Evolutionary conservation across 2,113 vertebrate genomes (phyloP), one percentile per base, ranked within the genome.

Genomic region (Brachypodius melanocephalos): DNA sequence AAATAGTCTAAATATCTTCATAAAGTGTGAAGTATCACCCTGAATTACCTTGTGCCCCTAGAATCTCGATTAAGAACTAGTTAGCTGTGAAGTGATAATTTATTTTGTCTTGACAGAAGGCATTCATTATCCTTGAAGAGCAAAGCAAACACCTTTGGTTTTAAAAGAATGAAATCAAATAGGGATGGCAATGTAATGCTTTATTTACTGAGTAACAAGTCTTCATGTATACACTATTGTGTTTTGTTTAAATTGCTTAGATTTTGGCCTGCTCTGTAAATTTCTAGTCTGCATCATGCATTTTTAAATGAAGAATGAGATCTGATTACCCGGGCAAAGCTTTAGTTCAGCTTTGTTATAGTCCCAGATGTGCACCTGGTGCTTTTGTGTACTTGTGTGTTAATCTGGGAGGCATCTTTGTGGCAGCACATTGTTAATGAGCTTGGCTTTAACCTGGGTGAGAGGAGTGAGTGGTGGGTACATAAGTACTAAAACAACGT

Each of bases 321-420:
- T 96, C 62, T 55, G 96, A 96, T 97, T 98, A 97, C 93, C 14
- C 9, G 51, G 66, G 88, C 90, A 97, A 94, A 93, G 88, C 95
- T 90, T 45, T 81, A 58, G 57, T 95, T 96, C 80, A 88, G 97
- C 96, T 97, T 95, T 97, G 97, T 97, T 96, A 62, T 88, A 62
- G 89, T 97, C 97, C 97, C 98, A 98, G 97, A 98, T 98, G 97
- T 96, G 96, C 98, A 98, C 98, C 98, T 98, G 98, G 97, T 98
- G 96, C 97, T 97, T 97, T 95, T 91, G 96, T 96, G 85, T 94
- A 87, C 85, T 94, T 81, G 52, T 29, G 54, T 77, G 91, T 88
- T 95, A 95, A 93, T 91, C 96, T 93, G 91, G 78, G 87, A 88
- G 85, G 74, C 58, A 72, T 94, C 91, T 83, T 89, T 93, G 73